Percentiles rank a stretch among this genome's conserved stretches.
These are phyloP conservation scores for Hepsetus odoe DNA, from an alignment of 2,113 vertebrate species.

Conservation along the genomic window DNA sequence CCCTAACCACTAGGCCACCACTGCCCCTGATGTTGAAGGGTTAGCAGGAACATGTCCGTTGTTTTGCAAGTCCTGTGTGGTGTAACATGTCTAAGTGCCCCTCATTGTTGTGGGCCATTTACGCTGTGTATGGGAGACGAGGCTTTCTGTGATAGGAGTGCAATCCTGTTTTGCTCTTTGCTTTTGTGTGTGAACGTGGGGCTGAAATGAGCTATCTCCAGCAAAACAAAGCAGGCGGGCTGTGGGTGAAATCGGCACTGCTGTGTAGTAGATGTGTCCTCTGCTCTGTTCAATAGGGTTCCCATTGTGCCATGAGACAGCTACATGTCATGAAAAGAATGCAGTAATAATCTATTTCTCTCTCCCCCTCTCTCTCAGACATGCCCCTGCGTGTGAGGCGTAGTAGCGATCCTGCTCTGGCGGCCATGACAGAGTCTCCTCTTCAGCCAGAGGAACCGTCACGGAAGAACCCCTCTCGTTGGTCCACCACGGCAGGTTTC, in stretches of 20 bases:
- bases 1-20: no score
- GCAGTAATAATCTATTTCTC: background rate
- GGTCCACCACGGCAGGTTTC: conserved; percentile 90
- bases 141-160: conserved; percentile 36
- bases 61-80: conserved; percentile 10
- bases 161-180: conserved; percentile 27
- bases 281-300: conserved; percentile 1
- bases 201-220: conserved; percentile 25
- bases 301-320: conserved; percentile 33
- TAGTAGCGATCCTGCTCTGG: conserved; percentile 92
- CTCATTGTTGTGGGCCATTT: conserved; percentile 25
- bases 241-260: conserved; percentile 20
- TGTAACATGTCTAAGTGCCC: conserved; percentile 49
- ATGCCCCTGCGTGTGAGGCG: conserved; percentile 96
- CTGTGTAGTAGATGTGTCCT: conserved; percentile 23
- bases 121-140: conserved; percentile 7
- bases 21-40: background rate
- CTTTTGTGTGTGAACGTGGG: background rate
- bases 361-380: conserved; percentile 70
- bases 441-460: conserved; percentile 87
- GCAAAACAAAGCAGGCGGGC: conserved; percentile 13
- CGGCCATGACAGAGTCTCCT: conserved; percentile 80
- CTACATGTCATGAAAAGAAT: conserved; percentile 33
- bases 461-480: conserved; percentile 88
- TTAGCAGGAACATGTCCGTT: background rate